Evolutionary conservation across 2,888 invertebrate species (phyloP), one percentile per base, ranked within the genome.

Genomic region (Zhengitettix transpicula): DNA sequence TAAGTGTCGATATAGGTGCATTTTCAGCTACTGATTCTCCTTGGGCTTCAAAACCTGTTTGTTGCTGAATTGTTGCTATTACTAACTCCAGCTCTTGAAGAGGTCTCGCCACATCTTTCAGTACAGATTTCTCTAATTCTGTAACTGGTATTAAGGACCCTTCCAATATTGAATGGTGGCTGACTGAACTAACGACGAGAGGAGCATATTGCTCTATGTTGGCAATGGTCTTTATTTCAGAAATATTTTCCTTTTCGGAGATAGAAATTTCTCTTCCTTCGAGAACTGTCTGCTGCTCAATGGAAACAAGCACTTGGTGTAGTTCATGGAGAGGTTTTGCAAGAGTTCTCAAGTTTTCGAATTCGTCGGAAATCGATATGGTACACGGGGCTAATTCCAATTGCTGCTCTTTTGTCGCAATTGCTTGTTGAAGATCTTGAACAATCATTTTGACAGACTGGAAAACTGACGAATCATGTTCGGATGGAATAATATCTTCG

Each of bases 321-420:
- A 72, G 67, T 55, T 72, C 70, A 16, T 67, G 66, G 1, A 71
- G 65, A 1, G 71, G 67, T 57, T 68, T 69, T 0, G 68, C 69
- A 9, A 72, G 65, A 2, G 52, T 52, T 58, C 52, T 47, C 10
- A 58, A 41, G 2, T 28, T 28, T 14, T 47, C 47, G 47, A 14
- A 12, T 47, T n/a, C 47, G 2, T 47, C 47, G 9, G 47, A 47
- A 14, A 47, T 47, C 8, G 47, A 47, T 14, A 47, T n/a, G 1
- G 14, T n/a, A 14, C 47, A 2, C 47, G n/a, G 12, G 12, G 12
- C 47, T 47, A 47, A 8, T 14, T 14, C 52, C 16, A 59, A 28
- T n/a, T 59, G 59, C 14, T 56, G 40, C 1, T 56, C 51, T 56
- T 28, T 28, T 28, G 28, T 28, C 28, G 28, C 28, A 28, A 28